These are phyloP conservation scores for Acrocephalus kingi DNA, from an alignment of 2,113 vertebrate genomes.

Conservation along the genomic window DNA sequence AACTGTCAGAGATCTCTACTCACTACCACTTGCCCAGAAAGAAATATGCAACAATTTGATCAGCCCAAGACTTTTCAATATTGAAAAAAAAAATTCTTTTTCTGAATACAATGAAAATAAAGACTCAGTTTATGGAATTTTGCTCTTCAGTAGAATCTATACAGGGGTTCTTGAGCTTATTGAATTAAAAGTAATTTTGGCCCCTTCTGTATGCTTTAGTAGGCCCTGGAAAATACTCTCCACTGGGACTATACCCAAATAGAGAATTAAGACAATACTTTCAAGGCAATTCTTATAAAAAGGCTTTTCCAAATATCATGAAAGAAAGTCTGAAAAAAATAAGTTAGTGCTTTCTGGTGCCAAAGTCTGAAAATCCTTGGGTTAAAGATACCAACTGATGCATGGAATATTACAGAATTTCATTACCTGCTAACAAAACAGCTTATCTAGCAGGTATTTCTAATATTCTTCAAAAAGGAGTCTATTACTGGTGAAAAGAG, in stretches of 20 bases:
- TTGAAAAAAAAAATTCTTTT: neutral
- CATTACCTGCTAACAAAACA: neutral
- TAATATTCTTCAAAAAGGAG: neutral
- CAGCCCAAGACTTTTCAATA: neutral
- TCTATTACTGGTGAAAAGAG: neutral
- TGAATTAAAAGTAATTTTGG: neutral
- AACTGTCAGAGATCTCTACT: slow-evolving; percentile 75
- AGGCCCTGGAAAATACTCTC: neutral
- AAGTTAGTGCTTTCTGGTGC: neutral
- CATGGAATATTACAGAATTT: slow-evolving; percentile 2
- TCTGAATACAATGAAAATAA: slow-evolving; percentile 42
- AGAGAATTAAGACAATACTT: slow-evolving; percentile 27
- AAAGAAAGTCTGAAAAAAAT: slow-evolving; percentile 28
- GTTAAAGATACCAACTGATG: neutral
- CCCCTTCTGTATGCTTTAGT: neutral
- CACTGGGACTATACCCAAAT: neutral
- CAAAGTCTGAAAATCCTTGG: slow-evolving; percentile 4
- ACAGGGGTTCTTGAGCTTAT: neutral
- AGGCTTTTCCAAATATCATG: slow-evolving; percentile 1
- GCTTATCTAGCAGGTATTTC: neutral
- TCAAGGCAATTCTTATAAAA: neutral
- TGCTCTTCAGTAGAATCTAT: neutral
- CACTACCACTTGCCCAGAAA: slow-evolving; percentile 68
- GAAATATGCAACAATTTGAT: slow-evolving; percentile 56
- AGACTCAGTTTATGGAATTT: neutral